phyloP scores from a whole-genome alignment of 1,140 invertebrate species.

The Macrotrachela quadricornifera region DNA sequence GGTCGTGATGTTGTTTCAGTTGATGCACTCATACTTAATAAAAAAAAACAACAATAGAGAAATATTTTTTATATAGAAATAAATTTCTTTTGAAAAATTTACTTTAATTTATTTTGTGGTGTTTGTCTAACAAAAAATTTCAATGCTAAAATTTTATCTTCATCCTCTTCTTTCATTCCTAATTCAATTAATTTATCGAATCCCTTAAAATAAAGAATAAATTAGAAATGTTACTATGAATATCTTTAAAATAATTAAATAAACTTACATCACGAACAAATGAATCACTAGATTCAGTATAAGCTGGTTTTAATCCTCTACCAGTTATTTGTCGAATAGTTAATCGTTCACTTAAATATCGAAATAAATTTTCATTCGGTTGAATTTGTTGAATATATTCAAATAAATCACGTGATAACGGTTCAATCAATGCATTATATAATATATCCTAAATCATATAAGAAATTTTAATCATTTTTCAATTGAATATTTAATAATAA shows the following conservation, averaged over 20 bases:
- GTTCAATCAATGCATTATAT: conserved; percentile 25
- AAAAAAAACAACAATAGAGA: no score
- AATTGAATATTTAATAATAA: no score
- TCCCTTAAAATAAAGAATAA: conserved; percentile 31
- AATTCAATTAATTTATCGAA: conserved; percentile 57
- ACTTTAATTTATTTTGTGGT: no score
- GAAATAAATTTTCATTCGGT: conserved; percentile 49
- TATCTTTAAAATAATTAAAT: not conserved
- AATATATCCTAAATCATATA: conserved; percentile 17
- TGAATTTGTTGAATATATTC: conserved; percentile 39
- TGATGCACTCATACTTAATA: no score
- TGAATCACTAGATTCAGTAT: conserved; percentile 26
- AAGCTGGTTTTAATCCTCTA: conserved; percentile 41
- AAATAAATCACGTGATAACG: conserved; percentile 27
- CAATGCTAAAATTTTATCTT: conserved; percentile 46
- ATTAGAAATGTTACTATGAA: no score
- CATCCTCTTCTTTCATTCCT: conserved; percentile 55
- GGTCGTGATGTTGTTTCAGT: no score
- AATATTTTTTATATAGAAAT: no score
- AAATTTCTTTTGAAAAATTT: no score
- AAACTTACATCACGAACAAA: conserved; percentile 15
- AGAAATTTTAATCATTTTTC: not conserved
- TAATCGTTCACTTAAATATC: conserved; percentile 47
- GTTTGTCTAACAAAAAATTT: conserved; percentile 7
- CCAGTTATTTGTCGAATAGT: conserved; percentile 37